Conservation (phyloP, 2,888 invertebrate species). For the Smittia sp. region DNA sequence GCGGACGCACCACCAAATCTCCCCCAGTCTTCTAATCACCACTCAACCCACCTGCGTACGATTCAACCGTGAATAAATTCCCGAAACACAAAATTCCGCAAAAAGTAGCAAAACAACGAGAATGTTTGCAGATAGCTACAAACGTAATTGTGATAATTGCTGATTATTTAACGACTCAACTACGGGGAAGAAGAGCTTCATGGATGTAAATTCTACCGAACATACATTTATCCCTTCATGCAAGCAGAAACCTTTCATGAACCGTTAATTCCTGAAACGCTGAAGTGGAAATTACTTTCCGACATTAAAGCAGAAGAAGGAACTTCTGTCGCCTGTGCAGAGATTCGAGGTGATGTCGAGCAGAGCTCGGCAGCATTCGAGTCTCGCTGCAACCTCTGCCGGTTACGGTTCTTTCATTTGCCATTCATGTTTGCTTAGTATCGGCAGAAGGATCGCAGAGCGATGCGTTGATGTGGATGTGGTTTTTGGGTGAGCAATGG, state of each 20-base stretch:
- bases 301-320: background rate
- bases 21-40: too few species aligned
- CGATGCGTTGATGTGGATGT: slow-evolving; percentile 38
- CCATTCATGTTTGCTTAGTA: slow-evolving; percentile 34
- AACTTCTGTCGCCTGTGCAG: background rate
- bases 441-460: background rate
- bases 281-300: slow-evolving; percentile 26
- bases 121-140: background rate
- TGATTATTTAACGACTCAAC: slow-evolving; percentile 23
- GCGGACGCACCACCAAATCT: too few species aligned
- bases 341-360: background rate
- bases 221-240: slow-evolving; percentile 8
- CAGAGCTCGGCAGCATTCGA: background rate
- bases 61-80: too few species aligned
- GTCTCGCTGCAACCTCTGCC: slow-evolving; percentile 29
- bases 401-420: slow-evolving; percentile 37
- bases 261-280: slow-evolving; percentile 18
- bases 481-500: slow-evolving; percentile 29
- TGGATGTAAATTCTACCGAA: background rate
- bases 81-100: too few species aligned
- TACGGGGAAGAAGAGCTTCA: slow-evolving; percentile 5
- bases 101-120: too few species aligned
- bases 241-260: slow-evolving; percentile 1
- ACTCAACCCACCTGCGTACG: too few species aligned
- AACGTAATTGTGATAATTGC: slow-evolving; percentile 27